A percentile compares a stretch with the other conserved stretches of the same genome.
phyloP scores from a whole-genome alignment of 2,797 vertebrate genomes.

The Halcyon chelicuti region DNA sequence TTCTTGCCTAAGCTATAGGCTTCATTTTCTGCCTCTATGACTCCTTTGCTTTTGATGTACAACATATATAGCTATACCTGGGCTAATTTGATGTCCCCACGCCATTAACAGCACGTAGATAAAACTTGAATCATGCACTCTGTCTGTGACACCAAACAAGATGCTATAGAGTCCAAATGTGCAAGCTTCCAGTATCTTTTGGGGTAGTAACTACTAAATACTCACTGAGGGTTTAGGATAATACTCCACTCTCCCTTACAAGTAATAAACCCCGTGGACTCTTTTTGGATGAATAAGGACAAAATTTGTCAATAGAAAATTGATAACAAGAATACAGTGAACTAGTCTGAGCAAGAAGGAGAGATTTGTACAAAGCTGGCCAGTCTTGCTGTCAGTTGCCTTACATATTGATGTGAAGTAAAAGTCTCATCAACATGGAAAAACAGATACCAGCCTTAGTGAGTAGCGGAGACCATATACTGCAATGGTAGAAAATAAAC shows the following conservation, averaged over 20 bases:
- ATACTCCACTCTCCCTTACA: neutral
- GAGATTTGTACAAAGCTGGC: neutral
- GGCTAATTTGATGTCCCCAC: neutral
- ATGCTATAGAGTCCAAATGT: neutral
- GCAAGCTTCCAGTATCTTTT: neutral
- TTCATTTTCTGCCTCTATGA: neutral
- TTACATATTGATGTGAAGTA: neutral
- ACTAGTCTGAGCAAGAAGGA: neutral
- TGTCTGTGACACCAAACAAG: neutral
- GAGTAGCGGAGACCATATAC: neutral
- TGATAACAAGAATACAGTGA: neutral
- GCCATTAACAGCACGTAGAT: neutral
- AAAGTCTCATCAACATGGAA: neutral
- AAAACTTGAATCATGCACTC: neutral
- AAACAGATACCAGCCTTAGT: neutral
- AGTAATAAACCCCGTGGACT: neutral
- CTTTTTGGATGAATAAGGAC: neutral
- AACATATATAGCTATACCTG: neutral
- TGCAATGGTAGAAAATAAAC: neutral
- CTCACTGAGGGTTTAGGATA: neutral
- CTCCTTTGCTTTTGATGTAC: neutral
- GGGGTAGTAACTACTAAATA: neutral
- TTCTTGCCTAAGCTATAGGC: neutral
- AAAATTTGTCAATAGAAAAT: neutral
- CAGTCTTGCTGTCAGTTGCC: neutral